Base-by-base conservation (phyloP, 2,797 vertebrate genomes). In the Chloroceryle amazona region DNA sequence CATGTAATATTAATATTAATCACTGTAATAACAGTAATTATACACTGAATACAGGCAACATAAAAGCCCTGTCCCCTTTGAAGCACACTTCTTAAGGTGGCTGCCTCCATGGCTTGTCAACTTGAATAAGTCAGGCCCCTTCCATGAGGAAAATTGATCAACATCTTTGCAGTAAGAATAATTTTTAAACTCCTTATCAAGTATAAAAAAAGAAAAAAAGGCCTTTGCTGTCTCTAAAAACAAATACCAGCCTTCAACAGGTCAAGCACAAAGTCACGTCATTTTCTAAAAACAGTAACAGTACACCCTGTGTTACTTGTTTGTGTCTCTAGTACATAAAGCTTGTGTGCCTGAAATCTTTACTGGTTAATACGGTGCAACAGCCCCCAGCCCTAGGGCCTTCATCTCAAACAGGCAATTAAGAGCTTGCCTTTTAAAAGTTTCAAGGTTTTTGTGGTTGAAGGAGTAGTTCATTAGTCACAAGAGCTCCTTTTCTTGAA, bases 391-490 rank as follows among this genome's bases (percentile, higher is more conserved):
- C 81, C 63, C 28, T 44, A 37, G 28, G 76, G 81, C 39, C 81
- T 91, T 73, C n/a, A 54, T 49, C 79, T 70, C 28, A 41, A 89
- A 62, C 6, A 5, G 7, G 31, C 31, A 80, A 90, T 86, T 92
- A 75, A 89, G 35, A 86, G 52, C 44, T 70, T 71, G 66, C 47
- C 21, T 58, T 49, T 54, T 72, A 71, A 55, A 92, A 73, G 81
- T 68, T 47, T 55, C 33, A 70, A 68, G 79, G 79, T 25, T 94
- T 92, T 66, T 91, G 85, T 51, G 83, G 90, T 68, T 88, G 42
- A 89, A 93, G 87, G 80, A 94, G 67, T 2, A 83, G 63, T 67
- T 90, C 42, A 84, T 96, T 93, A 97, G 81, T 95, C 93, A 90
- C 73, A 93, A 82, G 70, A 85, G 74, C 83, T 78, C 63, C 81